These are phyloP conservation scores for Epinephelus coioides DNA, from an alignment of 2,797 vertebrate species.

Conservation along the genomic window DNA sequence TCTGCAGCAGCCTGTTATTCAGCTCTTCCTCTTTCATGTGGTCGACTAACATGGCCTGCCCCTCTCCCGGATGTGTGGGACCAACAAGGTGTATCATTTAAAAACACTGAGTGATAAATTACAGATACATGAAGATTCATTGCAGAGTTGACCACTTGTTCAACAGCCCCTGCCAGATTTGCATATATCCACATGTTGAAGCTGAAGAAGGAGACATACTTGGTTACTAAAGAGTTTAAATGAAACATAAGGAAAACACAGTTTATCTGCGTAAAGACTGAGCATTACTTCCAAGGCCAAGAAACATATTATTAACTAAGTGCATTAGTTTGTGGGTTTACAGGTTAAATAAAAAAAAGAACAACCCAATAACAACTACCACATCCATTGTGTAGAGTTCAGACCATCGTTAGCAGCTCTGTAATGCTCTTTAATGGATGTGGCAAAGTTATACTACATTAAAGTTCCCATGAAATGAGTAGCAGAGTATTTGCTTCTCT, in stretches of 20 bases:
- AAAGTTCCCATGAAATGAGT: no score
- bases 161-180: constrained; percentile 12
- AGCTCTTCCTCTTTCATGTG: constrained; percentile 50
- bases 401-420: no score
- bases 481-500: no score
- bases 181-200: neutral
- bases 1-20: constrained; percentile 59
- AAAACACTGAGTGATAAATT: constrained; percentile 31
- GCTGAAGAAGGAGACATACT: neutral
- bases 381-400: neutral
- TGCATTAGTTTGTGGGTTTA: neutral
- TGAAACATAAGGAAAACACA: neutral
- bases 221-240: neutral
- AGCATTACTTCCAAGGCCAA: neutral
- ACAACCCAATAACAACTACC: neutral
- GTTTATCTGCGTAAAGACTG: neutral
- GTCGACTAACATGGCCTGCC: constrained; percentile 44
- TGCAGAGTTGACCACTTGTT: constrained; percentile 3
- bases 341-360: neutral
- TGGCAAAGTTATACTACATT: no score
- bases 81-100: constrained; percentile 29
- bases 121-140: constrained; percentile 16
- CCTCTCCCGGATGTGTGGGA: constrained; percentile 30
- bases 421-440: no score
- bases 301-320: neutral